Percentiles rank a stretch among this genome's conserved stretches.
phyloP scores from a whole-genome alignment of 1,140 invertebrate genomes.

The Zaprionus kolodkinae region DNA sequence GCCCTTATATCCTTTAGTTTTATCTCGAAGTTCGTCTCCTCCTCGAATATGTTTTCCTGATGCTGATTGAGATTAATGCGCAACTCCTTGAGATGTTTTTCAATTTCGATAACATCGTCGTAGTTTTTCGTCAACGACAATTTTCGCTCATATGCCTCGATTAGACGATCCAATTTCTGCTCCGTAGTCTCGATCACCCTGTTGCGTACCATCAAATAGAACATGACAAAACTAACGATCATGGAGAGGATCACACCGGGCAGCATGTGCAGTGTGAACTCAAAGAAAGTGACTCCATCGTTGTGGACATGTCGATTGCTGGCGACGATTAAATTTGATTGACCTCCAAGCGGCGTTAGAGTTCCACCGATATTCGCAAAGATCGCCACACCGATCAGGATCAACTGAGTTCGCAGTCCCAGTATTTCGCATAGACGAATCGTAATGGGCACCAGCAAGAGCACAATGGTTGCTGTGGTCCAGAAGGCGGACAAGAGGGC shows the following conservation, averaged over 20 bases:
- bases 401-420: slow-evolving; percentile 91
- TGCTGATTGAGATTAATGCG: not conserved
- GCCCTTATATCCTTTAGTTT: slow-evolving; percentile 24
- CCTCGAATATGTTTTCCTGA: not conserved
- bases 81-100: not conserved
- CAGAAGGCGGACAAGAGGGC: slow-evolving; percentile 91
- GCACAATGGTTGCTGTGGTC: slow-evolving; percentile 94
- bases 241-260: slow-evolving; percentile 89
- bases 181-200: slow-evolving; percentile 75
- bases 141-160: not conserved
- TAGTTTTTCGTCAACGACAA: not conserved
- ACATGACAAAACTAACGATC: slow-evolving; percentile 87
- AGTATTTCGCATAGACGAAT: slow-evolving; percentile 94
- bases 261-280: slow-evolving; percentile 91
- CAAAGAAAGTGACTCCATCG: slow-evolving; percentile 89
- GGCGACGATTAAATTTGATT: slow-evolving; percentile 93
- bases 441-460: slow-evolving; percentile 93
- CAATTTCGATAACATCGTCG: not conserved
- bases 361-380: slow-evolving; percentile 94
- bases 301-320: slow-evolving; percentile 87
- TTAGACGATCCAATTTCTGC: not conserved
- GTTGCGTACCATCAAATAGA: slow-evolving; percentile 89
- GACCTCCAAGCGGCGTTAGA: slow-evolving; percentile 92
- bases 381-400: slow-evolving; percentile 90
- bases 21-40: slow-evolving; percentile 54